Percentiles rank a stretch among this genome's conserved stretches.
These are phyloP conservation scores for Enteromius viviparus DNA, from an alignment of 2,797 vertebrate genomes.

Conservation along the genomic window DNA sequence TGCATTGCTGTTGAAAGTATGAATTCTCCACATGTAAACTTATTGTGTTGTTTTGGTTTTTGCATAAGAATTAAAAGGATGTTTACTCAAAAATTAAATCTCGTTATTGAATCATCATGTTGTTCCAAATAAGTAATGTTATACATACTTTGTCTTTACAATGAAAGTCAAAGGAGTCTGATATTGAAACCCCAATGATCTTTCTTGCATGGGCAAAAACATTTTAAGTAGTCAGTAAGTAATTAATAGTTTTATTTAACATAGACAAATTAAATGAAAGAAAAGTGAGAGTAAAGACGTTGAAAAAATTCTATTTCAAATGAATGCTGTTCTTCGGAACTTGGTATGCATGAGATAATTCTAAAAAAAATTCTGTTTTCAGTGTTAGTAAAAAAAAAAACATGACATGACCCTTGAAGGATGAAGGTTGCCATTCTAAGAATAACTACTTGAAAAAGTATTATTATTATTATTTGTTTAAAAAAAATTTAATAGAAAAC, in stretches of 20 bases:
- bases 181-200: neutral
- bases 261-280: neutral
- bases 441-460: neutral
- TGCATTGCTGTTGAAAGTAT: neutral
- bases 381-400: neutral
- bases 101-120: neutral
- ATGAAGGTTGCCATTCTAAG: neutral
- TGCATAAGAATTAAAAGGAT: neutral
- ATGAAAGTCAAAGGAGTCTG: neutral
- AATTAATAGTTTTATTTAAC: neutral
- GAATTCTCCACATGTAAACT: conserved; percentile 8
- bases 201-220: neutral
- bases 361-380: neutral
- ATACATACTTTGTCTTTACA: neutral
- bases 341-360: neutral
- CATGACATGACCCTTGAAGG: neutral
- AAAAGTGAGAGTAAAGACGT: neutral
- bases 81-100: neutral
- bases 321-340: neutral
- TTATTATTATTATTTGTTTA: neutral
- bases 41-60: neutral
- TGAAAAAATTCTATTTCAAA: neutral
- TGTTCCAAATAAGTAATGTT: neutral
- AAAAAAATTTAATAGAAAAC: too few relatives aligned
- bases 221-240: neutral